Percentiles rank a stretch among this genome's conserved stretches.
Conservation (phyloP, 1,140 invertebrate genomes). For the Rhizoglyphus robini region DNA sequence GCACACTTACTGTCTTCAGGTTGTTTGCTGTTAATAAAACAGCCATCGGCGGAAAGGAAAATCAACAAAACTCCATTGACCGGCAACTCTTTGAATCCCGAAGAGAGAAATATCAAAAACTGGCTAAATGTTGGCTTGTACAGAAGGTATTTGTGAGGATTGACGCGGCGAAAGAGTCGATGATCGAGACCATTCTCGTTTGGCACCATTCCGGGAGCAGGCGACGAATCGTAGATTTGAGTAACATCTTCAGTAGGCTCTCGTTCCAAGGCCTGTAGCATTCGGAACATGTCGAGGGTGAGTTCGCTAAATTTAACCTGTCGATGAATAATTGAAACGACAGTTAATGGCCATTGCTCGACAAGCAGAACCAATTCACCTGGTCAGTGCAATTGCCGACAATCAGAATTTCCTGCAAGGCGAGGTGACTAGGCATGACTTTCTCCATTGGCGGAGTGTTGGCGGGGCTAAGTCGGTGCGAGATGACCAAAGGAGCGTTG, state of each 20-base stretch:
- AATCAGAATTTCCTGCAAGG: conserved; percentile 83
- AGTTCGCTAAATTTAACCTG: conserved; percentile 94
- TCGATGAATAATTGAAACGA: conserved; percentile 23
- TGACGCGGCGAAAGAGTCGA: conserved; percentile 53
- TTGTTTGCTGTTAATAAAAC: conserved; percentile 71
- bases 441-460: conserved; percentile 76
- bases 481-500: conserved; percentile 30
- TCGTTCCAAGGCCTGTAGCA: conserved; percentile 83
- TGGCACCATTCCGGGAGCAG: conserved; percentile 47
- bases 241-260: conserved; percentile 51
- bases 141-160: conserved; percentile 91
- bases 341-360: not conserved
- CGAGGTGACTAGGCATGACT: conserved; percentile 51
- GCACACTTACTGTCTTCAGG: conserved; percentile 37
- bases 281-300: conserved; percentile 95
- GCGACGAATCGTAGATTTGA: conserved; percentile 70
- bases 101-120: conserved; percentile 80
- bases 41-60: conserved; percentile 86
- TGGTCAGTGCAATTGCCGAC: conserved; percentile 85
- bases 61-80: conserved; percentile 75
- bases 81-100: conserved; percentile 78
- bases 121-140: conserved; percentile 90
- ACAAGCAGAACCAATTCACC: conserved; percentile 31
- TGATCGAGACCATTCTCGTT: conserved; percentile 41
- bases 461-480: conserved; percentile 54